Conservation (phyloP, 2,888 invertebrate genomes). For the Ashinkailepas kermadecensis region DNA sequence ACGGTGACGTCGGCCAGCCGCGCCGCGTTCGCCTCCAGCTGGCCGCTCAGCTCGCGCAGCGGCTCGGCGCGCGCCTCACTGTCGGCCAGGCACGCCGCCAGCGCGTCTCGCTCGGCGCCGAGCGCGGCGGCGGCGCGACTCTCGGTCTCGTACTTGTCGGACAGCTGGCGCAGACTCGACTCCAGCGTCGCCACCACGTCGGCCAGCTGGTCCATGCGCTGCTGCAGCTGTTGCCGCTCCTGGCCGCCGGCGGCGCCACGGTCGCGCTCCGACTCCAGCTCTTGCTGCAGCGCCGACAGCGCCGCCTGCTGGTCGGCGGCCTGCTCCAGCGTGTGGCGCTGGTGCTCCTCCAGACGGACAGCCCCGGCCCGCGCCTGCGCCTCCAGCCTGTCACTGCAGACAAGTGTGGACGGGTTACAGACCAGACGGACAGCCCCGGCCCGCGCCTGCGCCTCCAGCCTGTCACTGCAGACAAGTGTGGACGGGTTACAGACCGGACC, state of each 20-base stretch:
- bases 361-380: neutral
- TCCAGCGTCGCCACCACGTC: neutral
- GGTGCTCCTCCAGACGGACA: neutral
- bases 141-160: neutral
- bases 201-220: neutral
- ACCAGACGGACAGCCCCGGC: neutral
- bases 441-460: neutral
- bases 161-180: neutral
- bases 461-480: neutral
- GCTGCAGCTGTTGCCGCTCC: conserved; percentile 8
- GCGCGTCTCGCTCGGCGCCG: neutral
- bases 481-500: no score
- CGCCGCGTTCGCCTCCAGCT: neutral
- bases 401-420: no score
- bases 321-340: neutral
- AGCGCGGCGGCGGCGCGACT: neutral
- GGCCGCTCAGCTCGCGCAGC: neutral
- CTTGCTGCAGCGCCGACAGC: neutral
- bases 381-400: neutral
- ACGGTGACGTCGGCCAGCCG: neutral
- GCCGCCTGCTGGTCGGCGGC: neutral
- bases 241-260: neutral
- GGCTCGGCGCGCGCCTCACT: neutral
- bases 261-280: neutral
- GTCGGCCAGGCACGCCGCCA: neutral